Conservation (phyloP, 2,113 vertebrate genomes). For the Dipodomys stephensi region DNA sequence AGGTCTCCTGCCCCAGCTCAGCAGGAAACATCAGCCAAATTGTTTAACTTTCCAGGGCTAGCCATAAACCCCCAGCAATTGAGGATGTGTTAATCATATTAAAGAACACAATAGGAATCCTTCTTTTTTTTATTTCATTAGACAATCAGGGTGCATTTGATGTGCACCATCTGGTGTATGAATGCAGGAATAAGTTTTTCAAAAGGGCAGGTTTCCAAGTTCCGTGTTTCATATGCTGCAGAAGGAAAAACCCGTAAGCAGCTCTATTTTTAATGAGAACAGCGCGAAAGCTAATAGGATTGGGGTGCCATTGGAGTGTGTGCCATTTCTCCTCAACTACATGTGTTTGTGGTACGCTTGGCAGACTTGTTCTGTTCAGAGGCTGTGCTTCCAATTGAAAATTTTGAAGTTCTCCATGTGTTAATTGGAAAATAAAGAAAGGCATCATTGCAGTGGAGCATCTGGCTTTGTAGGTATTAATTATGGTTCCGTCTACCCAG, state of each 20-base stretch:
- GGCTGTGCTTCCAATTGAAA: slow-evolving; percentile 70
- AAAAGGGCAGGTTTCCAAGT: slow-evolving; percentile 75
- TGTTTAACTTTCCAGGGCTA: slow-evolving; percentile 84
- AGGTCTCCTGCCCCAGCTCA: slow-evolving; percentile 66
- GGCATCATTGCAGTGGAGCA: slow-evolving; percentile 48
- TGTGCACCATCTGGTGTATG: slow-evolving; percentile 86
- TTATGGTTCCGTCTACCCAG: slow-evolving; percentile 62
- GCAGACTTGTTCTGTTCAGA: slow-evolving; percentile 44
- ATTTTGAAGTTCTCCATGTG: slow-evolving; percentile 66
- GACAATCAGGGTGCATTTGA: slow-evolving; percentile 78
- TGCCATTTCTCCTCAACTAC: slow-evolving; percentile 52
- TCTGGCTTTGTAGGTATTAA: slow-evolving; percentile 69
- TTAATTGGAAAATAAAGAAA: slow-evolving; percentile 74
- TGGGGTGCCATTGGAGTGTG: slow-evolving; percentile 54
- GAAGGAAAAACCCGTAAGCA: slow-evolving; percentile 63
- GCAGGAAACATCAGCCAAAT: slow-evolving; percentile 79
- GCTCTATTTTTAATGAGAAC: slow-evolving; percentile 77
- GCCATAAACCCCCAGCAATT: slow-evolving; percentile 82
- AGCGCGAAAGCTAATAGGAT: slow-evolving; percentile 56
- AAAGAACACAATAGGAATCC: slow-evolving; percentile 83
- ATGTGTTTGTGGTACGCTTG: slow-evolving; percentile 57
- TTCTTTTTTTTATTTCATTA: slow-evolving; percentile 82
- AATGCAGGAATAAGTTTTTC: slow-evolving; percentile 75
- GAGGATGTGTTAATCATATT: slow-evolving; percentile 86
- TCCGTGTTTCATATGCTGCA: slow-evolving; percentile 61